Base-by-base conservation (phyloP, 53 echinoderm and acorn worm genomes). In the Actinopyga echinites region DNA sequence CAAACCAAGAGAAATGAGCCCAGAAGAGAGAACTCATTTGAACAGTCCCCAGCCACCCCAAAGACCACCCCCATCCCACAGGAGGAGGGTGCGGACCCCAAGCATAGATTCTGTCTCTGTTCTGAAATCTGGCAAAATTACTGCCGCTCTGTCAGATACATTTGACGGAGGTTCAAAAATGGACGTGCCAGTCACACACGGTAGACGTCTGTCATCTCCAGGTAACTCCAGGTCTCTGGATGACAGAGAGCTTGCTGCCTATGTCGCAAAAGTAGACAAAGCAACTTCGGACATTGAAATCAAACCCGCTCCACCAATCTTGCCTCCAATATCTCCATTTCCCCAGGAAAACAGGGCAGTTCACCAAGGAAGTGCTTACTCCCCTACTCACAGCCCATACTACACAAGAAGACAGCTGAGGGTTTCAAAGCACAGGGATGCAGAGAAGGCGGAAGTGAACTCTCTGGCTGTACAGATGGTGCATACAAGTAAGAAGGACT, bases 1-100 rank as follows among this genome's bases (percentile, higher is more conserved):
- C 53, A 68, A 82, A 23, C 74, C 34, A 11, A 80, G 45, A 9
- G 81, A 80, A 12, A n/a, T n/a, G 8, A n/a, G 21, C 21, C 9
- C 44, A 25, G 56, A 77, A 29, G 75, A 57, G 9, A 22, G 82
- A 1, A 44, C 56, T 36, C 65, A 84, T 23, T 28, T 69, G 9
- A 32, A 63, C 24, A 89, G 89, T 53, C 95, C 95, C 0, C 83
- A 87, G 13, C 95, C 95, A 24, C 95, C 95, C n/a, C 89, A 85
- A 53, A 49, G 89, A 28, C 89, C 93, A 26, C 85, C 88, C 68
- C 77, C 91, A 40, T n/a, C 84, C 44, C 81, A 80, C 37, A 80
- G 81, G 42, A 80, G 81, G 62, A 59, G 81, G 19, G 81, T 80
- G 0, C n/a, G 81, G 62, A 80, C 81, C 20, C 81, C 81, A n/a